These are phyloP conservation scores for Callipepla californica DNA, from an alignment of 2,113 vertebrate species.

Conservation along the genomic window DNA sequence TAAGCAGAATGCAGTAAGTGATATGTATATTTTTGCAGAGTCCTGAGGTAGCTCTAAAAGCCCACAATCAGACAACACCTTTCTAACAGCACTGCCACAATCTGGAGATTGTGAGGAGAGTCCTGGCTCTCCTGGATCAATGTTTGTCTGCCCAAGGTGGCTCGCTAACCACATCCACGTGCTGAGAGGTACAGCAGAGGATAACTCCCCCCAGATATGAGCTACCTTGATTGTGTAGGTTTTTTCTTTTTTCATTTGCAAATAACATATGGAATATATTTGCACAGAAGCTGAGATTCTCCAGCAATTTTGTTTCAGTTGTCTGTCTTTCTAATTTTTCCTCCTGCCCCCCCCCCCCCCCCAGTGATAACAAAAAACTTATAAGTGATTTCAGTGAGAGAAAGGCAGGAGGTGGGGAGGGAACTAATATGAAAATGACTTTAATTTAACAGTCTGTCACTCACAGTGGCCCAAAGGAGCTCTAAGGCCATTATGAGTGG, in stretches of 20 bases:
- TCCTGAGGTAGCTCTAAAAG: not conserved
- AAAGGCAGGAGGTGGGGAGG: conserved; percentile 37
- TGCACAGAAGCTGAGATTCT: conserved; percentile 32
- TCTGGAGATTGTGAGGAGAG: not conserved
- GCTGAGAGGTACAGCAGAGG: not conserved
- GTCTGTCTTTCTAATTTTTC: conserved; percentile 23
- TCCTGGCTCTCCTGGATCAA: not conserved
- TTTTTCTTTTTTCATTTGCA: conserved; percentile 35
- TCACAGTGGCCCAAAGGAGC: conserved; percentile 20
- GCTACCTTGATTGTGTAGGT: conserved; percentile 3
- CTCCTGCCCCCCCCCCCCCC: not conserved
- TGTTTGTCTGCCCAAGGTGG: not conserved
- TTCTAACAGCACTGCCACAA: not conserved
- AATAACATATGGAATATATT: conserved; percentile 22
- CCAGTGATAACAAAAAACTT: not conserved
- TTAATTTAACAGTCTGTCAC: conserved; percentile 38
- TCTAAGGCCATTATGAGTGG: conserved; percentile 19
- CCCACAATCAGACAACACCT: not conserved
- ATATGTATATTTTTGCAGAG: not conserved
- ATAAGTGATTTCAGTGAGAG: conserved; percentile 24
- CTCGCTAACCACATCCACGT: not conserved
- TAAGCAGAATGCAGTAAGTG: not conserved
- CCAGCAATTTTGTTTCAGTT: conserved; percentile 30
- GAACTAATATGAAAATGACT: conserved; percentile 51
- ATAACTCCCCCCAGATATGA: not conserved